Evolutionary conservation across 2,797 vertebrate genomes (phyloP).

Genomic region (Darevskia nairensis): DNA sequence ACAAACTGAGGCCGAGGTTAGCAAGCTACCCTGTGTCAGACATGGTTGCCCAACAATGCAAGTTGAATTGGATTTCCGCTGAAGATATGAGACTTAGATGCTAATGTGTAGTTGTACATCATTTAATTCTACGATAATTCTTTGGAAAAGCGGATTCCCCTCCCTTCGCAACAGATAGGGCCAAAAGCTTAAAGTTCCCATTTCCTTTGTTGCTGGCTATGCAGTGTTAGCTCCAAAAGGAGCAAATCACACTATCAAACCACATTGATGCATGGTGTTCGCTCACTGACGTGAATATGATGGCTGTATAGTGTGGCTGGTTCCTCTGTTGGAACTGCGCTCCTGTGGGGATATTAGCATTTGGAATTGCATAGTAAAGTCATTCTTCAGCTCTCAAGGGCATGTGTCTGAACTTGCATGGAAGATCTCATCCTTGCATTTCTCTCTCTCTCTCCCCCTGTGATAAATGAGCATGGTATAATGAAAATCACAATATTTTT

Average conservation of each 20-base stretch:
- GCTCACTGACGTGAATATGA: conserved; percentile 66
- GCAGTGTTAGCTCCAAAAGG: conserved; percentile 38
- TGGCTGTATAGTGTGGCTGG: conserved; percentile 44
- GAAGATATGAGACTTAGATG: not conserved
- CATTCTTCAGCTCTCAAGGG: conserved; percentile 70
- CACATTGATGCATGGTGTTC: conserved; percentile 63
- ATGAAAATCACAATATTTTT: conserved; percentile 72
- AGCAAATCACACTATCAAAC: conserved; percentile 62
- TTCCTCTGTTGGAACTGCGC: conserved; percentile 61
- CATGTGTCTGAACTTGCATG: conserved; percentile 63
- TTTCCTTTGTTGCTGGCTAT: conserved; percentile 38
- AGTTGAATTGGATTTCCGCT: not conserved
- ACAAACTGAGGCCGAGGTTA: not conserved
- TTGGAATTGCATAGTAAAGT: conserved; percentile 68
- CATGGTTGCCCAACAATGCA: not conserved
- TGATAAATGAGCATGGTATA: conserved; percentile 61
- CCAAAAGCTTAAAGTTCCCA: conserved; percentile 30
- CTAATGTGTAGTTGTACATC: conserved; percentile 15
- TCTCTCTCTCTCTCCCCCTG: not conserved
- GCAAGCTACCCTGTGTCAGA: not conserved
- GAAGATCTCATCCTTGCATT: conserved; percentile 67
- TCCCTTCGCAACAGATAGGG: not conserved
- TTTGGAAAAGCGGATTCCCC: conserved; percentile 1
- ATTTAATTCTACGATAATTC: not conserved
- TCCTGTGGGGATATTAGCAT: conserved; percentile 67